Base-by-base conservation (phyloP, 1,140 invertebrate species). In the Lasioglossum albipes region DNA sequence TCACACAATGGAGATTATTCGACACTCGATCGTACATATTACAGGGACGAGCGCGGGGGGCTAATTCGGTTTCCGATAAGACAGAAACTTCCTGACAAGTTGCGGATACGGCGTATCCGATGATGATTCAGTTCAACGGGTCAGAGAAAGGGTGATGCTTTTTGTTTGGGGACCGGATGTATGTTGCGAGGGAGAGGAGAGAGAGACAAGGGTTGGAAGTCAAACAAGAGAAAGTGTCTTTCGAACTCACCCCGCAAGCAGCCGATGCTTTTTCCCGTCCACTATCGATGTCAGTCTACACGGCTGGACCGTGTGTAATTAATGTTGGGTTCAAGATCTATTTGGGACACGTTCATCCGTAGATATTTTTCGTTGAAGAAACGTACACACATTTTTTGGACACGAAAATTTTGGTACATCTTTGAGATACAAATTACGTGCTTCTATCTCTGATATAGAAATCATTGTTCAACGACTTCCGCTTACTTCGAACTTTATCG, bases 41-140 rank as follows among this genome's bases (percentile, higher is more conserved):
- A 67, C 59, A 52, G 27, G n/a, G 31, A 12, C 20, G 9, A 12
- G 7, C 45, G 45, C 45, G 45, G 16, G 13, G 57, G 54, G 59
- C 52, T 83, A 77, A 77, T 72, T 66, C 36, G 64, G 41, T 70
- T 74, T 31, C 41, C 61, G 59, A 74, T 70, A 77, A 75, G 70
- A 61, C 59, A 59, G 22, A 83, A 83, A 70, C 41, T 83, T 83
- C 68, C 59, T 36, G 68, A 70, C 70, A 74, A 54, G 36, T 66
- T 52, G 41, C 41, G 59, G 69, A 70, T 75, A 70, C 45, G 31
- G 41, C 31, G 27, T 52, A 77, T 77, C 54, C 36, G 54, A 5
- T 36, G 18, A 18, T 36, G 59, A 71, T 70, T 62, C 31, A 0
- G 54, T 12, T 62, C 45, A 71, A 57, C 22, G 67, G 69, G 41